phyloP scores from a whole-genome alignment of 1,140 invertebrate species.

The Drosophila ohnishii region DNA sequence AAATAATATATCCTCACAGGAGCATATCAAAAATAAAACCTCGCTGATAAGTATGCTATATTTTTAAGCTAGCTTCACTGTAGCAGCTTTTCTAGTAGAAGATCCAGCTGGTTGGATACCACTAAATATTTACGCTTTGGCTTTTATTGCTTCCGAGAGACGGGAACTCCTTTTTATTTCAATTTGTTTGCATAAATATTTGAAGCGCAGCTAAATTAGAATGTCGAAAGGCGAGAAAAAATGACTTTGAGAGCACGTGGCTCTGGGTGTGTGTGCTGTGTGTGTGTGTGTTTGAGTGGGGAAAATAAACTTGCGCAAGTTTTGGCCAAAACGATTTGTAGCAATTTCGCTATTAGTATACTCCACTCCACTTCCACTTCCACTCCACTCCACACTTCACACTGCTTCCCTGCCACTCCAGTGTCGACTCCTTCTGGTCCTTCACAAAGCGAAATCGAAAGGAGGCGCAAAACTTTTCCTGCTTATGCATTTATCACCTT shows the following conservation, averaged over 20 bases:
- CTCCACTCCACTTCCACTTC: constrained; percentile 6
- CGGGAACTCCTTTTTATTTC: constrained; percentile 75
- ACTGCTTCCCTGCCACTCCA: not conserved
- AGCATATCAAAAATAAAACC: not conserved
- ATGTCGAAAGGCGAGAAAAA: constrained; percentile 70
- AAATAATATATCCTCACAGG: not conserved
- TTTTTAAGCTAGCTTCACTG: not conserved
- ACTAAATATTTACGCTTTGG: constrained; percentile 75
- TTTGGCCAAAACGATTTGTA: constrained; percentile 81
- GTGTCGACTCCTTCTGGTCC: not conserved
- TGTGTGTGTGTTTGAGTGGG: constrained; percentile 17
- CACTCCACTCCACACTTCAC: constrained; percentile 1
- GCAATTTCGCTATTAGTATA: constrained; percentile 79
- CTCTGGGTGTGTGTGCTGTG: constrained; percentile 6
- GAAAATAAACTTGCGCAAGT: constrained; percentile 75
- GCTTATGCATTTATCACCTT: constrained; percentile 81
- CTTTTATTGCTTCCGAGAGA: constrained; percentile 72
- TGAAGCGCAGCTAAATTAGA: constrained; percentile 75
- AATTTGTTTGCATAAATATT: constrained; percentile 82
- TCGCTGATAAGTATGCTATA: not conserved
- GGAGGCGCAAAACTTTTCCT: constrained; percentile 72
- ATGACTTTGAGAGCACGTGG: constrained; percentile 35
- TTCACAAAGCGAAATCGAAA: constrained; percentile 34
- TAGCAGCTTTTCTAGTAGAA: constrained; percentile 7
- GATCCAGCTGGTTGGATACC: constrained; percentile 27